phyloP scores from a whole-genome alignment of 2,888 invertebrate species.

The Bellardia bayeri region DNA sequence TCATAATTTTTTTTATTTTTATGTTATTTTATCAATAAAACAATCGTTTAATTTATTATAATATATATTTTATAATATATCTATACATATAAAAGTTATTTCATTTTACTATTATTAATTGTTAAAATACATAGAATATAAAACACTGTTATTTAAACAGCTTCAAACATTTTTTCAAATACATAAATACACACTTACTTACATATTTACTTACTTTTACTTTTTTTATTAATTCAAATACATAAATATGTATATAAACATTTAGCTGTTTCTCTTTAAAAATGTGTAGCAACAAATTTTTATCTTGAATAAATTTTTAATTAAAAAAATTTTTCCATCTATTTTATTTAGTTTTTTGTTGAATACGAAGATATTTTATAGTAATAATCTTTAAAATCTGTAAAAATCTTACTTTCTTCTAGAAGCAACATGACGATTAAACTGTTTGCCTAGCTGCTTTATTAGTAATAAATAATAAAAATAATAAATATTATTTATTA shows the following conservation, averaged over 20 bases:
- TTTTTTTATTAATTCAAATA: slow-evolving; percentile 10
- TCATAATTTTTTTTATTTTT: slow-evolving; percentile 51
- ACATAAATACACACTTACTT: slow-evolving; percentile 20
- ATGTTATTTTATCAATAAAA: slow-evolving; percentile 56
- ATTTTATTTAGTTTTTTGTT: background rate
- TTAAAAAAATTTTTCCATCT: background rate
- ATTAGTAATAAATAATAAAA: too few relatives aligned
- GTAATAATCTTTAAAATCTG: too few relatives aligned
- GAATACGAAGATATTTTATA: too few relatives aligned
- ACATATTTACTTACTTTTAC: too few relatives aligned
- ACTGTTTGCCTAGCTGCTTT: too few relatives aligned
- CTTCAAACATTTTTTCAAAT: slow-evolving; percentile 42
- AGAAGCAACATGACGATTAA: too few relatives aligned
- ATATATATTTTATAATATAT: slow-evolving; percentile 57
- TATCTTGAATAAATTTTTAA: slow-evolving; percentile 21
- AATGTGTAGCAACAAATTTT: slow-evolving; percentile 1
- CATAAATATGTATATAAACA: background rate
- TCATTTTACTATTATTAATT: slow-evolving; percentile 38
- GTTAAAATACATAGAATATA: slow-evolving; percentile 42
- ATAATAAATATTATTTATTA: too few relatives aligned
- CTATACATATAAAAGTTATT: slow-evolving; percentile 31
- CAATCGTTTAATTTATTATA: slow-evolving; percentile 59
- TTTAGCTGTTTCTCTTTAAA: background rate
- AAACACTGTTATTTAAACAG: slow-evolving; percentile 2
- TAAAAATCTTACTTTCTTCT: too few relatives aligned